Base-by-base conservation (phyloP, 2,113 vertebrate species). In the Apistogramma diplotaenia region DNA sequence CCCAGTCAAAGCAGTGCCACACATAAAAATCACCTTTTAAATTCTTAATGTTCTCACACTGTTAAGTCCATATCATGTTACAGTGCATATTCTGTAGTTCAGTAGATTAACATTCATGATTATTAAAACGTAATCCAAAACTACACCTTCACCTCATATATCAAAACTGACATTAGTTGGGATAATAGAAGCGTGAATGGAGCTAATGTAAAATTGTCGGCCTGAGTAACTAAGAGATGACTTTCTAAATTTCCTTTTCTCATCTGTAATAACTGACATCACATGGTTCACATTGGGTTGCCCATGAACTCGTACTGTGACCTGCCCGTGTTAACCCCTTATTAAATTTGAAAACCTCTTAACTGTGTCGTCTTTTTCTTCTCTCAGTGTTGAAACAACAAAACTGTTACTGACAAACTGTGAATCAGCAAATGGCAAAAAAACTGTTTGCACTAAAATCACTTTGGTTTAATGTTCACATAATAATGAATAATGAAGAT, bases 291-390 rank as follows among this genome's bases (percentile, higher is more conserved):
- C 27, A 10, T 6, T 49, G 27, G 40, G 46, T 46, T 46, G 23
- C 23, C 3, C 15, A 46, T 46, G 16, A 46, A 46, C 13, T 6
- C 43, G 16, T 46, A 16, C 4, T 46, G 40, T 6, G 16, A 67
- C 43, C 62, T 67, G 2, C 0, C 29, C 1, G 33, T 31, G 18
- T 53, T 9, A 19, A 19, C 27, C 3, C 4, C 7, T 54, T 54
- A 21, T 54, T 21, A 35, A 53, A 0, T 0, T 21, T 0, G 0
- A 72, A 46, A 29, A 3, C 12, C 7, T 19, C 0, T 1, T 31
- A 35, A 35, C 4, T 55, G 5, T 55, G 23, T n/a, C 10, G 10
- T 55, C 6, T 49, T 60, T 19, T 35, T 21, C 11, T 7, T 18
- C 43, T 70, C 16, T 3, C 25, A 29, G 1, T 70, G 5, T 29